Conservation (phyloP, 2,797 vertebrate species). For the Cyprinella venusta region DNA sequence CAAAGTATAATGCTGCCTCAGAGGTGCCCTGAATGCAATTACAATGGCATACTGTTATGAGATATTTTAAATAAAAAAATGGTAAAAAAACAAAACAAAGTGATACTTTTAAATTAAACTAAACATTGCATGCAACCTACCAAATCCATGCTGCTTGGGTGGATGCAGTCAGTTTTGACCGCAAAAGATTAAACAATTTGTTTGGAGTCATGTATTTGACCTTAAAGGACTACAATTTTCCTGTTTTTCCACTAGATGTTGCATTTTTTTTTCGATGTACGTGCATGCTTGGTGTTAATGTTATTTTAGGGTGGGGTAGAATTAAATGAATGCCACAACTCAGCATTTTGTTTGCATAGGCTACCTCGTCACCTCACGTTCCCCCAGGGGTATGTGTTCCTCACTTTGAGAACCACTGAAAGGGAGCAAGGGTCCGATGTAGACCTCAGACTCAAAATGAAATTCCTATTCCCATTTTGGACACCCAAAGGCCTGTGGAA, state of each 20-base stretch:
- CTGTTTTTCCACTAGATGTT: not conserved
- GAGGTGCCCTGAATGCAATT: not conserved
- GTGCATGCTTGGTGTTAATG: not conserved
- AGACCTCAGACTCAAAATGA: not conserved
- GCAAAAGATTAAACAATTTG: not conserved
- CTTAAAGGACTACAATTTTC: not conserved
- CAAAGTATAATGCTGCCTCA: not conserved
- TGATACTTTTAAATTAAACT: not conserved
- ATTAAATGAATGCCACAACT: not conserved
- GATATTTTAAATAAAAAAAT: not conserved
- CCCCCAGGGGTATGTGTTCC: too few species aligned
- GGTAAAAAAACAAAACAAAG: not conserved
- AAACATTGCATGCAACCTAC: not conserved
- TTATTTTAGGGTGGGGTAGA: not conserved
- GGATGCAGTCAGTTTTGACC: not conserved
- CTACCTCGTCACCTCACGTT: too few species aligned
- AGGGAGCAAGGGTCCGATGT: not conserved
- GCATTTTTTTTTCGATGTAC: not conserved
- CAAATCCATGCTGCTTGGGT: not conserved
- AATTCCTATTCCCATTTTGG: not conserved
- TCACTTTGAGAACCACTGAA: not conserved
- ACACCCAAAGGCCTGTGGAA: slow-evolving; percentile 6
- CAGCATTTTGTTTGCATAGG: not conserved
- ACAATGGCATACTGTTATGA: not conserved
- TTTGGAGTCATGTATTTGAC: not conserved